These are phyloP conservation scores for Kryptopterus vitreolus DNA, from an alignment of 2,797 vertebrate species.

Conservation along the genomic window DNA sequence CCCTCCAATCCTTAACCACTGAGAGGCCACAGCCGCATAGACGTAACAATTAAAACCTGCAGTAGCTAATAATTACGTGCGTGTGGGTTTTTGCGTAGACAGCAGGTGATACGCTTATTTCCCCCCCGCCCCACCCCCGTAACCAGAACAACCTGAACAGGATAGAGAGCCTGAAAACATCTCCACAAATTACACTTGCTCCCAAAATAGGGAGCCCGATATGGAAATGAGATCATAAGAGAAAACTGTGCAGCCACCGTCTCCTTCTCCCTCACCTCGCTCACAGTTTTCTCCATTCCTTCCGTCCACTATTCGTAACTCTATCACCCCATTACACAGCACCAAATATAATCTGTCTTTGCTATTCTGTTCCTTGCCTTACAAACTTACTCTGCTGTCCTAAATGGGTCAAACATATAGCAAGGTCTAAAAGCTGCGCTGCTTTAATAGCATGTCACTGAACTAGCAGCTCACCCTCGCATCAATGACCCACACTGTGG, in stretches of 20 bases:
- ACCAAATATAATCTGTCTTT: neutral
- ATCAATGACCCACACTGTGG: constrained; percentile 1
- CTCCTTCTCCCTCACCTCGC: neutral
- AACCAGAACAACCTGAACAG: constrained; percentile 28
- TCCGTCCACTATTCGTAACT: neutral
- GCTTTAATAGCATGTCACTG: neutral
- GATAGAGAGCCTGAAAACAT: constrained; percentile 45
- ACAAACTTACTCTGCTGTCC: neutral
- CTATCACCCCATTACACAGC: neutral
- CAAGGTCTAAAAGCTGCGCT: no score
- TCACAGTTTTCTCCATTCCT: neutral
- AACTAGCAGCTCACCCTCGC: neutral
- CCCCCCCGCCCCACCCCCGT: constrained; percentile 12
- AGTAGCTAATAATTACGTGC: neutral
- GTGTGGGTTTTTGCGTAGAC: constrained; percentile 19
- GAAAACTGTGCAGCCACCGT: constrained; percentile 39
- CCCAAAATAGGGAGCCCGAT: constrained; percentile 56
- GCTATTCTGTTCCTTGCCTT: neutral
- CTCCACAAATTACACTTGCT: constrained; percentile 43
- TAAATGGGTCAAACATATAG: neutral
- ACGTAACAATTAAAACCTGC: neutral
- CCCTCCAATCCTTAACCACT: no score
- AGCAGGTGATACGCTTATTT: constrained; percentile 42
- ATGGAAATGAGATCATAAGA: constrained; percentile 50
- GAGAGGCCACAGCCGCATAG: neutral